A percentile compares a stretch with the other conserved stretches of the same genome.
Evolutionary conservation across 2,888 invertebrate genomes (phyloP).

Genomic region (Bombyx huttoni): DNA sequence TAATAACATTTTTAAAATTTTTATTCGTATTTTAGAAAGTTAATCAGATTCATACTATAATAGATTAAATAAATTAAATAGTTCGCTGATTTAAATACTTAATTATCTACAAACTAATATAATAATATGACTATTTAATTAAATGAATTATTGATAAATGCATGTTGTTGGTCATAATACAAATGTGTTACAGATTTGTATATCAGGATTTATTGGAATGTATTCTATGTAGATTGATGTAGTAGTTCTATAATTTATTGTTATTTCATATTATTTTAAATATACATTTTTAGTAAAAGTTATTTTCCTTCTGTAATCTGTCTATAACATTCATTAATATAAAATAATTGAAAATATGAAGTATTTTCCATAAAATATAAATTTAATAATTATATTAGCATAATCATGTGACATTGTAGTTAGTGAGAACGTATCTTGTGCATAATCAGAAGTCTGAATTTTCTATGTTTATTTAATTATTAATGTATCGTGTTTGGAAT

Average conservation of each 20-base stretch:
- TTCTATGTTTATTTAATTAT: conserved; percentile 18
- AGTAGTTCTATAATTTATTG: conserved; percentile 1
- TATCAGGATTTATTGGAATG: not conserved
- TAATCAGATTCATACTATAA: not conserved
- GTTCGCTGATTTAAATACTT: not conserved
- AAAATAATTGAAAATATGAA: not conserved
- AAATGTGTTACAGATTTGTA: not conserved
- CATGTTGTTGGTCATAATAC: not conserved
- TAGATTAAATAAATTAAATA: not conserved
- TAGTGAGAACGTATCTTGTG: conserved; percentile 11
- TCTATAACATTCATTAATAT: conserved; percentile 1
- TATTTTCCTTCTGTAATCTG: conserved; percentile 3
- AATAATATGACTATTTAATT: not conserved
- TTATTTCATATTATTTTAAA: not conserved
- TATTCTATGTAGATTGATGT: not conserved
- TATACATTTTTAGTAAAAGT: not conserved
- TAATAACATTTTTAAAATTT: not conserved
- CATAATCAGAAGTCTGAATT: conserved; percentile 17
- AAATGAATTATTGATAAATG: not conserved
- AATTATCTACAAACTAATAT: not conserved
- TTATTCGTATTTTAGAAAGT: not conserved
- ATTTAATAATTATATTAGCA: not conserved
- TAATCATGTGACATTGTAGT: not conserved
- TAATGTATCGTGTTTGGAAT: conserved; percentile 11
- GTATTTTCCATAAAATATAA: not conserved